Evolutionary conservation across 2,797 vertebrate species (phyloP).

Genomic region (Phrynocephalus forsythii): DNA sequence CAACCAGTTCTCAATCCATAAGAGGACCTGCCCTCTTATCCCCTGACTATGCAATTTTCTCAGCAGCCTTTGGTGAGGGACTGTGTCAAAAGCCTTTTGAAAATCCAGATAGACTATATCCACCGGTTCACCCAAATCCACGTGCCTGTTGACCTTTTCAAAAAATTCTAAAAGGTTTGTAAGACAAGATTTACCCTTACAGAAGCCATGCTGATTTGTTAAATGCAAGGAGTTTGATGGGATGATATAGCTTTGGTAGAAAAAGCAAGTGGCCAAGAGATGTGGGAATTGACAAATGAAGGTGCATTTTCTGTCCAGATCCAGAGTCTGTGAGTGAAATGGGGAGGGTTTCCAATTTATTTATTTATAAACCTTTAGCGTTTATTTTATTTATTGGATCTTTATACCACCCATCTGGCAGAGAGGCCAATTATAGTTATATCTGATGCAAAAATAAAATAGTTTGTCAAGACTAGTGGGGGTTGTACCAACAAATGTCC

Average conservation of each 20-base stretch:
- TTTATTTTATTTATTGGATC: background rate
- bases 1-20: too few species aligned
- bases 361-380: background rate
- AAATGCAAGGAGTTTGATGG: background rate
- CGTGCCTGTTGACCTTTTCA: too few species aligned
- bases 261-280: background rate
- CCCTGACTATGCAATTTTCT: too few species aligned
- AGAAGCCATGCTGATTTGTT: too few species aligned
- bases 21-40: too few species aligned
- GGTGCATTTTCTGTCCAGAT: background rate
- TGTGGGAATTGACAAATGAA: background rate
- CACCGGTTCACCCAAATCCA: too few species aligned
- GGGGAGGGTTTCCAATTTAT: background rate
- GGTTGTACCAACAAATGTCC: background rate
- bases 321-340: background rate
- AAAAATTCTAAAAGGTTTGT: too few species aligned
- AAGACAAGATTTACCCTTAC: too few species aligned
- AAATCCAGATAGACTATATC: too few species aligned
- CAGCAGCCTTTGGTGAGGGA: too few species aligned
- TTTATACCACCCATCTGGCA: too few species aligned
- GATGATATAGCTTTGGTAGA: background rate
- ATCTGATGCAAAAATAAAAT: background rate
- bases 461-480: background rate
- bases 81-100: too few species aligned
- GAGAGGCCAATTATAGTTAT: background rate